A percentile compares a stretch with the other conserved stretches of the same genome.
phyloP scores from a whole-genome alignment of 2,797 vertebrate species.

The Benthosema pterotum region DNA sequence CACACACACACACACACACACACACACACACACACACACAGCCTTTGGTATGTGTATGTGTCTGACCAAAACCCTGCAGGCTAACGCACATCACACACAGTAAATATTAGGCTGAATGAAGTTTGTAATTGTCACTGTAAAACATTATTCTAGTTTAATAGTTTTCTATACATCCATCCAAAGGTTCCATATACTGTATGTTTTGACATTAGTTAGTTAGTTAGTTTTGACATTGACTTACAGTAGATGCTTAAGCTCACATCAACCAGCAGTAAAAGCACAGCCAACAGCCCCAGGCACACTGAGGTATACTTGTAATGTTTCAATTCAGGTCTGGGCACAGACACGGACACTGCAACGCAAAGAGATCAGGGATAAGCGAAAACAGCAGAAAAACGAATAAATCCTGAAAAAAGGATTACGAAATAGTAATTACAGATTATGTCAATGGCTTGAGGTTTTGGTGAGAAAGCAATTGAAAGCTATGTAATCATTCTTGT shows the following conservation, averaged over 20 bases:
- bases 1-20: no score
- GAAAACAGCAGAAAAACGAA: slow-evolving; percentile 1
- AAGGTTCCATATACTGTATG: not conserved
- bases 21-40: no score
- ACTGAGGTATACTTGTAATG: slow-evolving; percentile 42
- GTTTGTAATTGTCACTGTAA: not conserved
- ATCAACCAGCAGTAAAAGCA: slow-evolving; percentile 59
- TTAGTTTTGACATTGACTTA: slow-evolving; percentile 56
- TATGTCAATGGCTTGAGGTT: no score
- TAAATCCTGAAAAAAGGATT: not conserved
- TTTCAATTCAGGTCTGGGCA: slow-evolving; percentile 36
- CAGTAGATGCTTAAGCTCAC: slow-evolving; percentile 72
- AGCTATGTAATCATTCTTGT: no score
- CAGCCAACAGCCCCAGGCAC: slow-evolving; percentile 58
- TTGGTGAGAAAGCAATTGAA: no score
- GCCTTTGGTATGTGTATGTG: no score
- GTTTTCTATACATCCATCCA: not conserved
- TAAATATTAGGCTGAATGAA: no score
- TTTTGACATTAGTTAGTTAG: slow-evolving; percentile 5
- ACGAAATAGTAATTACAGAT: no score
- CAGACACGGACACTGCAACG: slow-evolving; percentile 61
- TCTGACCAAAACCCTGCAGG: no score
- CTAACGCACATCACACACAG: no score
- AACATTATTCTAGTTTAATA: not conserved
- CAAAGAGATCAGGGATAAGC: slow-evolving; percentile 21